Conservation (phyloP, 1,140 invertebrate genomes). For the Drosophila albomicans region DNA sequence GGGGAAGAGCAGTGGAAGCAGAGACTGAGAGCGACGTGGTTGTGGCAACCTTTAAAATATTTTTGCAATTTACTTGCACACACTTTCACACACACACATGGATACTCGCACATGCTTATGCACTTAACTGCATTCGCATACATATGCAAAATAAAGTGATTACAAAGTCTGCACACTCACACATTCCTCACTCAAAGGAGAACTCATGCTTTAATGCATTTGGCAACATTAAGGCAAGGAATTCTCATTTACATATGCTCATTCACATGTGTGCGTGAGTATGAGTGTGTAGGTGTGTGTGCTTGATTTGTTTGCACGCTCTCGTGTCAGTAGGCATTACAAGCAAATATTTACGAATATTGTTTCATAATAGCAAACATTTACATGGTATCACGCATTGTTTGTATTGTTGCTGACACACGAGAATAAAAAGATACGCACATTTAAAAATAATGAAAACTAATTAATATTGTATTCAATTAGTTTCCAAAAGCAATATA, state of each 20-base stretch:
- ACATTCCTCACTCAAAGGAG: background rate
- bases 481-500: too few relatives aligned
- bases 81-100: slow-evolving; percentile 20
- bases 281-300: slow-evolving; percentile 8
- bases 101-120: slow-evolving; percentile 39
- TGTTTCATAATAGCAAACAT: slow-evolving; percentile 2
- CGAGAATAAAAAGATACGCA: background rate
- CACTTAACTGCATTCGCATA: slow-evolving; percentile 72
- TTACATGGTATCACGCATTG: background rate
- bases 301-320: slow-evolving; percentile 59
- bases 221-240: slow-evolving; percentile 52
- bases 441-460: background rate
- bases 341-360: slow-evolving; percentile 64
- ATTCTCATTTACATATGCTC: slow-evolving; percentile 68
- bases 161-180: slow-evolving; percentile 65
- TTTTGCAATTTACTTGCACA: slow-evolving; percentile 74
- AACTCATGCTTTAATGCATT: slow-evolving; percentile 71
- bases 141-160: slow-evolving; percentile 81
- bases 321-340: slow-evolving; percentile 41
- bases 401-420: background rate
- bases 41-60: slow-evolving; percentile 79
- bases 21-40: slow-evolving; percentile 52
- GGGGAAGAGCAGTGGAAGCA: slow-evolving; percentile 1
- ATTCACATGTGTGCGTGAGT: slow-evolving; percentile 39
- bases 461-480: too few relatives aligned